Evolutionary conservation across 2,113 vertebrate species (phyloP).

Genomic region (Cyanoramphus novaezelandiae): DNA sequence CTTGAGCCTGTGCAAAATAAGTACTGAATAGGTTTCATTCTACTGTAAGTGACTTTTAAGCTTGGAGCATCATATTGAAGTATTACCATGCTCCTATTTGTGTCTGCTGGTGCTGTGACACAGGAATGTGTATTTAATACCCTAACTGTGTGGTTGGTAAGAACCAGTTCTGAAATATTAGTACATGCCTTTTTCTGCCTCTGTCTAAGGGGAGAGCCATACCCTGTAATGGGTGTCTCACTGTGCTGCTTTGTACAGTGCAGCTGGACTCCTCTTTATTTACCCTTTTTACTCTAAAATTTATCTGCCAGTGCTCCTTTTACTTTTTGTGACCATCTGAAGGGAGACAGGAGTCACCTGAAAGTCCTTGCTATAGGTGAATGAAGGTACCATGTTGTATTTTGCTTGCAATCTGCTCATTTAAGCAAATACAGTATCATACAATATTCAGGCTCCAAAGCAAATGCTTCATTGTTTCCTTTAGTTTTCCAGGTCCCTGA

Average conservation of each 20-base stretch:
- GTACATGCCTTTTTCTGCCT: background rate
- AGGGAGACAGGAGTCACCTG: background rate
- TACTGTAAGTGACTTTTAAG: constrained; percentile 57
- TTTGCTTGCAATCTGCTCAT: background rate
- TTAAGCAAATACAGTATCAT: background rate
- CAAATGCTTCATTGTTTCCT: constrained; percentile 9
- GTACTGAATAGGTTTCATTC: constrained; percentile 27
- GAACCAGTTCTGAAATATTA: background rate
- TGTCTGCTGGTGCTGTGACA: constrained; percentile 1
- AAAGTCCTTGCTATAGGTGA: background rate
- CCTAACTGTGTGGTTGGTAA: background rate
- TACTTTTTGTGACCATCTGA: background rate
- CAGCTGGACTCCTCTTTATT: constrained; percentile 27
- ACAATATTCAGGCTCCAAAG: background rate
- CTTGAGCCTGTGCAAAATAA: constrained; percentile 64
- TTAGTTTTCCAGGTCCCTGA: background rate
- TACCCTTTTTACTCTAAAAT: constrained; percentile 11
- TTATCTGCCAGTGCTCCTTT: background rate
- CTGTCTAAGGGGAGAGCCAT: background rate
- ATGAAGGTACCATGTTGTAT: background rate
- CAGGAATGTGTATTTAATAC: constrained; percentile 26
- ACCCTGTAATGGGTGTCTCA: constrained; percentile 15
- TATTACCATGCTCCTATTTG: background rate
- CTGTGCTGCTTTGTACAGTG: background rate
- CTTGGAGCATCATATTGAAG: background rate